Evolutionary conservation across 2,888 invertebrate genomes (phyloP).

Genomic region (Agonum fuliginosum): DNA sequence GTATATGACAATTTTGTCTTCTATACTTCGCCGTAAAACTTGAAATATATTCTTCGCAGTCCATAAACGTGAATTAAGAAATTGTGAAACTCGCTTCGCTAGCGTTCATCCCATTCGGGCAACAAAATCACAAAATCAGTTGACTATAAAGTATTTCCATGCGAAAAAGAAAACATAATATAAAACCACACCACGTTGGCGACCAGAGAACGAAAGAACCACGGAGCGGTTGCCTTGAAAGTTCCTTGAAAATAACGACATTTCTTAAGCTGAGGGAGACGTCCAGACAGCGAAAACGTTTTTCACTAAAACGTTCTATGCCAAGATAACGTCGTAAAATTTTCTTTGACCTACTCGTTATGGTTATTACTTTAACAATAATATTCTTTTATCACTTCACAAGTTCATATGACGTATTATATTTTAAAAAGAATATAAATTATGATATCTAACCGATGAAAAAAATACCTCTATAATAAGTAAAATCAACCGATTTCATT

Average conservation of each 20-base stretch:
- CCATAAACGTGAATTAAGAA: neutral
- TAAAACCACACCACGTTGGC: constrained; percentile 33
- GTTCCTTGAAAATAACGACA: constrained; percentile 46
- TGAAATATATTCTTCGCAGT: too few species aligned
- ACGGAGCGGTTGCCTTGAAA: too few species aligned
- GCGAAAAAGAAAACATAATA: constrained; percentile 45
- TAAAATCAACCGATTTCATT: too few species aligned
- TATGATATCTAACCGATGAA: too few species aligned
- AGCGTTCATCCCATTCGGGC: constrained; percentile 4
- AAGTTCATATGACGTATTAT: constrained; percentile 1
- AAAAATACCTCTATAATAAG: too few species aligned
- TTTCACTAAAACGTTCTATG: constrained; percentile 49
- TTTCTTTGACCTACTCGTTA: constrained; percentile 53
- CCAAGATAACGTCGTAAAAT: constrained; percentile 49
- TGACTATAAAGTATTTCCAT: constrained; percentile 30
- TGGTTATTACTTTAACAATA: constrained; percentile 49
- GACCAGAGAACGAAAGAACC: neutral
- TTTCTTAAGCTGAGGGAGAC: constrained; percentile 33
- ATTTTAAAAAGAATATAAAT: constrained; percentile 19
- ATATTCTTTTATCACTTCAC: constrained; percentile 37
- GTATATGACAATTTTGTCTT: too few species aligned
- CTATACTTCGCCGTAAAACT: too few species aligned
- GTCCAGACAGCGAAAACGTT: constrained; percentile 40
- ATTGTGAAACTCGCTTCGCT: neutral
- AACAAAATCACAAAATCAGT: constrained; percentile 29